Evolutionary conservation across 2,113 vertebrate species (phyloP).

Genomic region (Zapornia atra): DNA sequence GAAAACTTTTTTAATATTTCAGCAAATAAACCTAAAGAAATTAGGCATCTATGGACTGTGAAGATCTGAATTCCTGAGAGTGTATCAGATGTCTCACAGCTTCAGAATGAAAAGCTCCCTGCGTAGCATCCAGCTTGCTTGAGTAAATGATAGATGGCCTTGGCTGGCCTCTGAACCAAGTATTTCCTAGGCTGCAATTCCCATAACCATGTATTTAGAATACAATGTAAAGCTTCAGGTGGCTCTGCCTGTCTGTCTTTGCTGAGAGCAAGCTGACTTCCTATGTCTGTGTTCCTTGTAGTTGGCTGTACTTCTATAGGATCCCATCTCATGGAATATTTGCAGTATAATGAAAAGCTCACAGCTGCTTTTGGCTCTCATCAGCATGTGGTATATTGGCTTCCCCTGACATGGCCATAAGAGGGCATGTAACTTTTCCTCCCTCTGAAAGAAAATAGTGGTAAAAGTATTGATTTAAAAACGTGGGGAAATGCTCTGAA

Average conservation of each 20-base stretch:
- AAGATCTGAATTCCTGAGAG: constrained; percentile 25
- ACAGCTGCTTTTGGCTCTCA: not conserved
- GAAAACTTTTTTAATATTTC: not conserved
- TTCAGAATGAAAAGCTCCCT: not conserved
- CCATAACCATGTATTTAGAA: not conserved
- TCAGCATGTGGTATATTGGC: not conserved
- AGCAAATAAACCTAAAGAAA: constrained; percentile 19
- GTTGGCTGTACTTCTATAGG: not conserved
- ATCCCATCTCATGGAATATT: not conserved
- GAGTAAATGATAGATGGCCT: not conserved
- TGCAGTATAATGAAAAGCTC: not conserved
- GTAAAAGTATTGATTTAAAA: not conserved
- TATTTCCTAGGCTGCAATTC: not conserved
- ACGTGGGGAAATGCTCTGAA: not conserved
- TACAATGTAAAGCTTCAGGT: not conserved
- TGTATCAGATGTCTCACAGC: not conserved
- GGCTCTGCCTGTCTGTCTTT: not conserved
- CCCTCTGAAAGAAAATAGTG: not conserved
- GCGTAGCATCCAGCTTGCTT: not conserved
- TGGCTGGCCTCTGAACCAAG: not conserved
- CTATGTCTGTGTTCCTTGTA: not conserved
- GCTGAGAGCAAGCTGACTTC: not conserved
- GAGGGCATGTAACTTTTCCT: not conserved
- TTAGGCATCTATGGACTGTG: constrained; percentile 20
- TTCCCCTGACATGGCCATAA: not conserved